Base-by-base conservation (phyloP, 1,140 invertebrate genomes). In the Lycorma delicatula region DNA sequence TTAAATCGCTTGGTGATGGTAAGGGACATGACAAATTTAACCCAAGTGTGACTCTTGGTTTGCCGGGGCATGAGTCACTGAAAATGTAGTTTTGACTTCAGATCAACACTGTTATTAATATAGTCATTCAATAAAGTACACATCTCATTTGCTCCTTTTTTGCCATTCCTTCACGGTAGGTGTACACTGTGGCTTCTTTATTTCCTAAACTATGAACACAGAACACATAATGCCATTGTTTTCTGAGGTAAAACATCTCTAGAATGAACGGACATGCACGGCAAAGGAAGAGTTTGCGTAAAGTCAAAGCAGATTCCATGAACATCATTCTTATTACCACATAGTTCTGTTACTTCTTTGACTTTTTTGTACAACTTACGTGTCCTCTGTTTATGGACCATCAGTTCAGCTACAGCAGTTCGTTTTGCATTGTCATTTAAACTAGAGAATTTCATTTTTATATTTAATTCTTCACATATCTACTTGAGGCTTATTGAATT, bases 201-300 rank as follows among this genome's bases (percentile, higher is more conserved):
- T 26, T 63, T 56, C 61, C 67, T 16, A 70, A 58, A 55, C 64
- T 56, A 54, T 66, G 62, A 47, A 69, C 61, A 41, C 58, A 49
- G 59, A 70, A 68, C 9, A 52, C 56, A 60, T 62, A 63, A 41
- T 71, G 64, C 20, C 67, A 41, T 48, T 51, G 58, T 26, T 53
- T 55, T 62, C 60, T 22, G n/a, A n/a, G n/a, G n/a, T n/a, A n/a
- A n/a, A n/a, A n/a, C n/a, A n/a, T n/a, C n/a, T n/a, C n/a, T n/a
- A n/a, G n/a, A n/a, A n/a, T 59, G 56, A 44, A 64, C 47, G 16
- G 59, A 54, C 31, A 61, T 61, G 18, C 49, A 51, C n/a, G 62
- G 59, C n/a, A 61, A 36, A 23, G 60, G 60, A 31, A 71, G 41
- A 61, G 68, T 71, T 56, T 68, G 63, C 67, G 69, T 68, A 55